A percentile compares a stretch with the other conserved stretches of the same genome.
phyloP scores from a whole-genome alignment of 2,888 invertebrate species.

The Cremastinae sp. region DNA sequence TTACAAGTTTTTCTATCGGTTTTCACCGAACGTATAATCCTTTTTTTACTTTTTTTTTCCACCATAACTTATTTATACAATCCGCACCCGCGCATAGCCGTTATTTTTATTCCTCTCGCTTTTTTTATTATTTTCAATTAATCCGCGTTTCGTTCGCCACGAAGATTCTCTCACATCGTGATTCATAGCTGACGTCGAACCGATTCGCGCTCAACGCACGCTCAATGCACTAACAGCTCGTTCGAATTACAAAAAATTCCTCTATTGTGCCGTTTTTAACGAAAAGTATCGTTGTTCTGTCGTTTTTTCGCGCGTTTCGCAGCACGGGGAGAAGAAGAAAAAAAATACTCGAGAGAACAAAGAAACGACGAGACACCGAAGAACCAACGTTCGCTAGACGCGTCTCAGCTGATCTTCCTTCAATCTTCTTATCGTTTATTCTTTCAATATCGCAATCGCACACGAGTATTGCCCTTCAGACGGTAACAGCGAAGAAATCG shows the following conservation, averaged over 20 bases:
- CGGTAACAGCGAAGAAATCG: slow-evolving; percentile 28
- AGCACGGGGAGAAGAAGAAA: not conserved
- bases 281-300: slow-evolving; percentile 30
- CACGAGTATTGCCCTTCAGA: slow-evolving; percentile 64
- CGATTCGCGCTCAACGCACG: not conserved
- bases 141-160: slow-evolving; percentile 61
- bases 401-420: slow-evolving; percentile 26
- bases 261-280: slow-evolving; percentile 69
- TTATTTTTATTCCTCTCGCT: slow-evolving; percentile 54
- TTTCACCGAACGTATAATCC: slow-evolving; percentile 68
- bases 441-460: slow-evolving; percentile 32
- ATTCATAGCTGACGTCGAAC: slow-evolving; percentile 56
- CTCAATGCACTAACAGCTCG: slow-evolving; percentile 45
- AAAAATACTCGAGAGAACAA: slow-evolving; percentile 13
- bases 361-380: slow-evolving; percentile 24
- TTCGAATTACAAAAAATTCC: slow-evolving; percentile 66
- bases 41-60: slow-evolving; percentile 27
- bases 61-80: slow-evolving; percentile 55
- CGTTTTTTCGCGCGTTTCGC: not conserved
- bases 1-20: slow-evolving; percentile 72
- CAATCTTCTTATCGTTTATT: slow-evolving; percentile 12
- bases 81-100: slow-evolving; percentile 46
- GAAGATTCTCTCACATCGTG: slow-evolving; percentile 58
- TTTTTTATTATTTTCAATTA: slow-evolving; percentile 50
- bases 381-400: slow-evolving; percentile 39